These are phyloP conservation scores for Bungarus multicinctus DNA, from an alignment of 2,113 vertebrate genomes.

Conservation along the genomic window DNA sequence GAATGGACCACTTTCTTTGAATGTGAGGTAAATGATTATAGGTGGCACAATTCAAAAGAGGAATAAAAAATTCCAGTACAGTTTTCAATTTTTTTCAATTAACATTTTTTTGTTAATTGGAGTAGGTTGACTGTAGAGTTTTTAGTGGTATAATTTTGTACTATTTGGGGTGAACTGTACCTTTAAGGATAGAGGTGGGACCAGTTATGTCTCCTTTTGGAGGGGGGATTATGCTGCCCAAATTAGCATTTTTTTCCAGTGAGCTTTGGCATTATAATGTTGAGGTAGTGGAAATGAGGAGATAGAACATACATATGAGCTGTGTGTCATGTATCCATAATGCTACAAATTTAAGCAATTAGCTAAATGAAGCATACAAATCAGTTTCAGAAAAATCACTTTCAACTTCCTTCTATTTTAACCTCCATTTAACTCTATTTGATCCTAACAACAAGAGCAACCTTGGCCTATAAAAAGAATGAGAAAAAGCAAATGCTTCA, in stretches of 20 bases:
- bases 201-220: neutral
- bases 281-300: neutral
- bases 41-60: neutral
- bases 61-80: neutral
- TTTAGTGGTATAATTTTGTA: neutral
- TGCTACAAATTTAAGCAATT: constrained; percentile 15
- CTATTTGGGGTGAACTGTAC: neutral
- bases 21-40: neutral
- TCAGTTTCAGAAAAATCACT: constrained; percentile 32
- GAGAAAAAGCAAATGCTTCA: neutral
- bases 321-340: neutral
- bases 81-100: neutral
- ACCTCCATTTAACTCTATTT: neutral
- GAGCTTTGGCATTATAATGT: neutral
- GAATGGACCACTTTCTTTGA: neutral
- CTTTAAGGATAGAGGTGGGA: neutral
- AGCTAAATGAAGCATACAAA: constrained; percentile 23
- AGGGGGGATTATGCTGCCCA: neutral
- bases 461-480: neutral
- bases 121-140: neutral
- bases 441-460: neutral
- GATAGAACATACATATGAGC: neutral
- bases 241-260: neutral
- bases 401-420: constrained; percentile 15
- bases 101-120: neutral